Evolutionary conservation across 2,797 vertebrate species (phyloP).

Genomic region (Cyclura pinguis): DNA sequence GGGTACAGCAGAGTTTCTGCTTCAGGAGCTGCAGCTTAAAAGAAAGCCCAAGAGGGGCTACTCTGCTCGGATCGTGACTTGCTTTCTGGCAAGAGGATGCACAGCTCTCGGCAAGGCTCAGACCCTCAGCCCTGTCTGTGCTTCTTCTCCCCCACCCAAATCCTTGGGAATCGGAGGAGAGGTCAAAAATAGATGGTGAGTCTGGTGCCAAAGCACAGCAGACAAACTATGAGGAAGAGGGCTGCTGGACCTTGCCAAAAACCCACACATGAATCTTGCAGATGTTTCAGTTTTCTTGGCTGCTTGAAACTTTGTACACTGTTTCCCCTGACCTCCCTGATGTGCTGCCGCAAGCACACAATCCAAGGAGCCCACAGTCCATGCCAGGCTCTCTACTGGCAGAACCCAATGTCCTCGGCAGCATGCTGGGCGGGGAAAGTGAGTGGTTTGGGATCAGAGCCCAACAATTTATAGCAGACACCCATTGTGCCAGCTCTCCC

Average conservation of each 20-base stretch:
- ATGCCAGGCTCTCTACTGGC: conserved; percentile 58
- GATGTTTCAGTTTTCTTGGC: conserved; percentile 61
- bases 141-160: conserved; percentile 34
- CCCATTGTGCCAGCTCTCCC: conserved; percentile 28
- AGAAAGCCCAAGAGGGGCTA: background rate
- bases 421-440: conserved; percentile 41
- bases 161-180: conserved; percentile 29
- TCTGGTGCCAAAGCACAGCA: background rate
- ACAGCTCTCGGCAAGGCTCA: accelerated
- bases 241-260: conserved; percentile 34
- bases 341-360: conserved; percentile 29
- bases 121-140: background rate
- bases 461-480: conserved; percentile 55
- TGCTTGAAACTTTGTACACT: background rate
- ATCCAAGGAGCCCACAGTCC: conserved; percentile 46
- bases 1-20: background rate
- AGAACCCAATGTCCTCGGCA: conserved; percentile 53
- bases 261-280: conserved; percentile 50
- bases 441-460: conserved; percentile 48
- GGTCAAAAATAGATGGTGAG: conserved; percentile 40
- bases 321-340: conserved; percentile 50
- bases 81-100: background rate
- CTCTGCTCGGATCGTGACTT: background rate
- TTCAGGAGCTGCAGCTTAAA: background rate
- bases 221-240: conserved; percentile 13